Percentiles rank a stretch among this genome's conserved stretches.
Evolutionary conservation across 2,113 vertebrate species (phyloP).

Genomic region (Ovibos moschatus): DNA sequence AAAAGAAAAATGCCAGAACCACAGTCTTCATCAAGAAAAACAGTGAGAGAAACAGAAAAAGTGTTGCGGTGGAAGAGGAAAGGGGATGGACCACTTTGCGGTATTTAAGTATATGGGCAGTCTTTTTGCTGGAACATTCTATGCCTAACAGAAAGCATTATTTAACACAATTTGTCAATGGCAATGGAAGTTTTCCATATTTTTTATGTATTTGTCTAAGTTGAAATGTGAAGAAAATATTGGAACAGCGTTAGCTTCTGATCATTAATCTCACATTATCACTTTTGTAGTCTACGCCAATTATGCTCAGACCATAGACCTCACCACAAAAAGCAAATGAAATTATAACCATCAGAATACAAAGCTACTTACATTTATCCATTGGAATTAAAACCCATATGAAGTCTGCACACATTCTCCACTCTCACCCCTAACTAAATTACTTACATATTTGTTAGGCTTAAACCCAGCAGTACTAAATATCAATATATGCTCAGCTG

Average conservation of each 20-base stretch:
- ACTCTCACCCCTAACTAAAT: not conserved
- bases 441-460: not conserved
- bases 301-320: not conserved
- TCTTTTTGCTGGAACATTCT: not conserved
- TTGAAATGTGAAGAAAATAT: not conserved
- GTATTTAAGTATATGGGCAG: not conserved
- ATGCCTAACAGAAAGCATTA: not conserved
- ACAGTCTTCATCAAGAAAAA: not conserved
- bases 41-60: not conserved
- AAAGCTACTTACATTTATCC: not conserved
- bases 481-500: not conserved
- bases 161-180: not conserved
- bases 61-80: not conserved
- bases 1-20: not conserved
- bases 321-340: too few species aligned
- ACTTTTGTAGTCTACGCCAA: not conserved
- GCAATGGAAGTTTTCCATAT: not conserved
- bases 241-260: not conserved
- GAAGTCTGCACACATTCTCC: not conserved
- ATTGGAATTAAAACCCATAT: not conserved
- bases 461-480: not conserved
- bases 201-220: not conserved
- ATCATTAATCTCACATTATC: rapidly evolving
- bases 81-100: not conserved
- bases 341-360: not conserved